Percentiles rank a stretch among this genome's conserved stretches.
phyloP scores from a whole-genome alignment of 2,113 vertebrate species.

The Entosphenus tridentatus region DNA sequence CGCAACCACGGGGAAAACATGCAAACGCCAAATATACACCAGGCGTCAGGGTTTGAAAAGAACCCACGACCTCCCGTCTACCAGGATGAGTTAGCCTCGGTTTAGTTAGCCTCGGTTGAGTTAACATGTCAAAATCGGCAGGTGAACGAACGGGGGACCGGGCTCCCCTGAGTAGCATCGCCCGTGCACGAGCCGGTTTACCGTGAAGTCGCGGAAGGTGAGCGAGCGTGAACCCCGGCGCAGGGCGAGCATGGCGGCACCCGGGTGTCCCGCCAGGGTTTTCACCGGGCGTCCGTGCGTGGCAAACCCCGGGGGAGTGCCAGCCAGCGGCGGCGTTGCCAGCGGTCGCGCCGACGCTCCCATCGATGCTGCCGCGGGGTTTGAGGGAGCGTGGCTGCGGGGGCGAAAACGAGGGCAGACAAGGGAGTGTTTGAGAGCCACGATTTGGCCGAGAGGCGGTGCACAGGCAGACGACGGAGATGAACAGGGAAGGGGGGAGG shows the following conservation, averaged over 20 bases:
- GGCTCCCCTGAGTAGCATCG: neutral
- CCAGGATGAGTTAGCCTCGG: neutral
- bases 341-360: too few species aligned
- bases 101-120: neutral
- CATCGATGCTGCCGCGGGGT: too few species aligned
- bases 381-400: too few species aligned
- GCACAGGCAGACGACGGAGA: too few species aligned
- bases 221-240: slow-evolving; percentile 87
- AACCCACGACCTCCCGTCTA: neutral
- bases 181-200: slow-evolving; percentile 24
- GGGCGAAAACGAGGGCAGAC: too few species aligned
- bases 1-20: too few species aligned
- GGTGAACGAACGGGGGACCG: too few species aligned
- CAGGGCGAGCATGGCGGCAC: slow-evolving; percentile 90
- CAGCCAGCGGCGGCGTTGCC: too few species aligned
- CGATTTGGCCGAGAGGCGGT: too few species aligned
- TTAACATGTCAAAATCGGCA: neutral
- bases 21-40: neutral
- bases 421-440: too few species aligned
- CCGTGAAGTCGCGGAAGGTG: slow-evolving; percentile 97
- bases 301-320: too few species aligned
- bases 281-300: slow-evolving; percentile 5
- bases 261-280: slow-evolving; percentile 82
- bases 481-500: too few species aligned
- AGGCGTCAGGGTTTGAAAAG: neutral